Conservation (phyloP, 1,140 invertebrate species). For the Cydia splendana region DNA sequence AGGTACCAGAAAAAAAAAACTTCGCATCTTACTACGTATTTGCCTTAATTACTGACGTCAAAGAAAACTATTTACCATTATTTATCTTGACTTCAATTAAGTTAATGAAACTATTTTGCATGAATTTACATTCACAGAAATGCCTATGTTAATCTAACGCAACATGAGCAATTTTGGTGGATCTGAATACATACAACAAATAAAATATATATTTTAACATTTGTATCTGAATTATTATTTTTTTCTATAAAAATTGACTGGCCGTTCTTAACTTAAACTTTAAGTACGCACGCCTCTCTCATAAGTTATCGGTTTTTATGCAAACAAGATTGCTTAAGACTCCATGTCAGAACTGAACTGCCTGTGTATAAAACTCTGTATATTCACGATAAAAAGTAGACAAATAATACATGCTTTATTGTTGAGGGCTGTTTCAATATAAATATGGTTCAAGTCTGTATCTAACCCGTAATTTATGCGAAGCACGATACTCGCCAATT, state of each 20-base stretch:
- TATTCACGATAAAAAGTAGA: no score
- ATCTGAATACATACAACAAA: background rate
- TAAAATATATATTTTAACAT: background rate
- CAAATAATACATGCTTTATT: no score
- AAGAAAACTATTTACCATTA: background rate
- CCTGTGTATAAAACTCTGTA: no score
- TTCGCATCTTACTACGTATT: background rate
- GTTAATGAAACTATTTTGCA: slow-evolving; percentile 1
- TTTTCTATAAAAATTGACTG: background rate
- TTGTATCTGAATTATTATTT: background rate
- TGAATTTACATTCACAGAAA: slow-evolving; percentile 2
- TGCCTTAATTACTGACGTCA: background rate
- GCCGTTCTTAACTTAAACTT: background rate
- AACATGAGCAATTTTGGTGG: background rate
- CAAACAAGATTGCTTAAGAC: no score
- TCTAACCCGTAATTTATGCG: no score
- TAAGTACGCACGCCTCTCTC: no score
- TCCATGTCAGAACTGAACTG: no score
- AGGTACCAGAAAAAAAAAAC: background rate
- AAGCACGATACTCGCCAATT: no score
- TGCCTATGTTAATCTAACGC: background rate
- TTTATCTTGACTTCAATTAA: background rate
- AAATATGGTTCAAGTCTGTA: no score
- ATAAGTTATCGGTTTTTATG: no score
- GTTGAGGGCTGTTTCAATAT: no score